Evolutionary conservation across 2,113 vertebrate species (phyloP).

Genomic region (Ahaetulla prasina): DNA sequence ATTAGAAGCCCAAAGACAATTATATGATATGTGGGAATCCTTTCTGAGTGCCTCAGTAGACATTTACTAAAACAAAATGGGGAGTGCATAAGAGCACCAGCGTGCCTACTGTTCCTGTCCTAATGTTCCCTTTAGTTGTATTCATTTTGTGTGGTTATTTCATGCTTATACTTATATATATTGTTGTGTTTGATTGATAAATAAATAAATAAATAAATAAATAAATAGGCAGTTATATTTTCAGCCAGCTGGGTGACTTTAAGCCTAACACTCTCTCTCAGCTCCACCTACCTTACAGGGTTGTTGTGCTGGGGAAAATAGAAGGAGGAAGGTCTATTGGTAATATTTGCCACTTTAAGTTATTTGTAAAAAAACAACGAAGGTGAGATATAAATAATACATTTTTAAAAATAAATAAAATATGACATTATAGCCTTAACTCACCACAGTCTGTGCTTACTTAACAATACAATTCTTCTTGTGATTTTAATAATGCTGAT

Average conservation of each 20-base stretch:
- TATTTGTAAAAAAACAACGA: not conserved
- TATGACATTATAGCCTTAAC: not conserved
- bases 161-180: too few relatives aligned
- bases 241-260: not conserved
- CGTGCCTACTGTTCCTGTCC: too few relatives aligned
- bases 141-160: too few relatives aligned
- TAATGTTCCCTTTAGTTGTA: too few relatives aligned
- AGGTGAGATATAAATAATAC: not conserved
- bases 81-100: too few relatives aligned
- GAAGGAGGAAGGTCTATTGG: not conserved
- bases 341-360: not conserved
- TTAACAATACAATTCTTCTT: not conserved
- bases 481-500: not conserved
- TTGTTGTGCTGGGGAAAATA: not conserved
- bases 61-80: not conserved
- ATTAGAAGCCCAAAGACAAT: not conserved
- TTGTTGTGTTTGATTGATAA: too few relatives aligned
- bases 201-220: too few relatives aligned
- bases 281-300: not conserved
- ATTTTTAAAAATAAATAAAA: not conserved
- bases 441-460: not conserved
- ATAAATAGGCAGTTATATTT: not conserved
- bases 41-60: not conserved
- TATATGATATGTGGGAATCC: not conserved
- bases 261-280: not conserved